Evolutionary conservation across 2,113 vertebrate genomes (phyloP), one percentile per base, ranked within the genome.

Genomic region (Centropus unirufus): DNA sequence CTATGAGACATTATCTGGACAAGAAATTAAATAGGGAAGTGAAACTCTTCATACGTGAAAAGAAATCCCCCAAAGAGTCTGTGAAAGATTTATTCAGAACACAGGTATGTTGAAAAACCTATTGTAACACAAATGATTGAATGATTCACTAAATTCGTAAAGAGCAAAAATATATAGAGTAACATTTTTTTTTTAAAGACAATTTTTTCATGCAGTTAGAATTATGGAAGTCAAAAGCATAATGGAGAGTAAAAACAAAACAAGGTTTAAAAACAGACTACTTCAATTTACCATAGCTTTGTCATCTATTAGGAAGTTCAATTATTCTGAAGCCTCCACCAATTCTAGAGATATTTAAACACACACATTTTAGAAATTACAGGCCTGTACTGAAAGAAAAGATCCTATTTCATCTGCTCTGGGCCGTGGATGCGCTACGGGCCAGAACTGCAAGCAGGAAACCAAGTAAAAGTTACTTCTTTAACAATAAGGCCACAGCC

Each of bases 391-490:
- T 46, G 19, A 63, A 63, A 79, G 4, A 6, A 55, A 80, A 61
- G 8, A 51, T 64, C 5, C 9, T 68, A 39, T 76, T 76, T 69
- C 14, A 59, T 34, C 18, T 76, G 15, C 6, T 23, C 54, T 62
- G 1, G 49, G 23, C 23, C 0, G 0, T 6, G n/a, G 13, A 46
- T 14, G 26, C 10, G 9, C 17, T 81, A 30, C 49, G 40, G 12
- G 32, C 8, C 47, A 51, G 39, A 83, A 32, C 17, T 68, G 17
- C 34, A 77, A 73, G 24, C 9, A 36, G 14, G 14, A 20, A 24
- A 51, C 11, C 13, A 58, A 83, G 57, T 30, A 7, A 66, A 64
- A 46, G 2, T 68, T 12, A 42, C 32, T 13, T n/a, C n/a, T n/a
- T n/a, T n/a, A n/a, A n/a, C n/a, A n/a, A n/a, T n/a, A n/a, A n/a